Base-by-base conservation (phyloP, 2,113 vertebrate genomes). In the Pseudorectes ferrugineus region DNA sequence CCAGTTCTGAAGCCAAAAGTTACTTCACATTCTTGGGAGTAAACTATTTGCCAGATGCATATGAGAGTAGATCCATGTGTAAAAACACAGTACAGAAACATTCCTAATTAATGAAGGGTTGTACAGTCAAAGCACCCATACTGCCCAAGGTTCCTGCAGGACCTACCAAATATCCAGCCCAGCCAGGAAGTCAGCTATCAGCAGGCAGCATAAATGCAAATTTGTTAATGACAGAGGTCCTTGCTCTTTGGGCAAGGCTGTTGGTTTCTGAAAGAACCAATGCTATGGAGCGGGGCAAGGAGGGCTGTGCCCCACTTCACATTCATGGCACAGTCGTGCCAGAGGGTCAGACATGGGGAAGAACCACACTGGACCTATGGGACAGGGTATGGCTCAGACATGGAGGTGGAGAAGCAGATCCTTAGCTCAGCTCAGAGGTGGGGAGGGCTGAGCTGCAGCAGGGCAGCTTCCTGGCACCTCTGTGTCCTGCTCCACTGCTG, bases 21-120 rank as follows among this genome's bases (percentile, higher is more conserved):
- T 97, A 98, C 96, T 96, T 98, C 97, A 98, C 75, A 36, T 97
- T 97, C 97, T 96, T 87, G 68, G 95, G 96, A 98, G 88, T 96
- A 93, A 98, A 97, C 94, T 97, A 91, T 96, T 97, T 95, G 94
- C 96, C 98, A 97, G 97, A 97, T 97, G 93, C 93, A 93, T 48
- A 38, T 87, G 59, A 94, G 93, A 97, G 96, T 94, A 94, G 94
- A 94, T 91, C 82, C 94, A 90, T 94, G 84, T 97, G 95, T 93
- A 80, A 96, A 97, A 96, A 95, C 89, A 92, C 57, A 92, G 75
- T 29, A 80, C 52, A 57, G 92, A 83, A 77, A 94, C 58, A 51
- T 85, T 91, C 78, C 55, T 92, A 91, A 92, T 89, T 93, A 93
- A 63, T 54, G 72, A 95, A 86, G 48, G 25, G 11, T 36, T 93